Evolutionary conservation across 92 coral and sea anemone species (phyloP), one percentile per base, ranked within the genome.

Genomic region (Umimayanthus chanpuru): DNA sequence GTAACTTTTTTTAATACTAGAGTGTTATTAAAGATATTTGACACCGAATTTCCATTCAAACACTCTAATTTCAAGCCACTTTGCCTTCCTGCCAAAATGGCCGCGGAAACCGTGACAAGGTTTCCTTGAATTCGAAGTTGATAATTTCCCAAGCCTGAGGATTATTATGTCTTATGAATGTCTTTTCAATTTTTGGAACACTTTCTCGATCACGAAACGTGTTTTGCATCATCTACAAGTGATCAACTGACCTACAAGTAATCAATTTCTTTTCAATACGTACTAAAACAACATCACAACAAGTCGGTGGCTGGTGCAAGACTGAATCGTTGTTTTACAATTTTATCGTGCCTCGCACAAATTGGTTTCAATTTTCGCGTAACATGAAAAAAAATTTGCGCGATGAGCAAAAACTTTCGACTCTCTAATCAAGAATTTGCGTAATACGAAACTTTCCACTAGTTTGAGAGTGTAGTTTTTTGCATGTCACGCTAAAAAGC

Each of bases 321-420:
- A n/a, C 68, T 61, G 68, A 61, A n/a, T 61, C 68, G 68, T 61
- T 61, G 68, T 61, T n/a, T n/a, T n/a, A n/a, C n/a, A n/a, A n/a
- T n/a, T n/a, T n/a, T n/a, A n/a, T n/a, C n/a, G n/a, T n/a, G n/a
- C n/a, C n/a, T n/a, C n/a, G n/a, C n/a, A n/a, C n/a, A n/a, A n/a
- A n/a, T n/a, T n/a, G n/a, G n/a, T n/a, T n/a, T n/a, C n/a, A n/a
- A n/a, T n/a, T n/a, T n/a, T n/a, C n/a, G n/a, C n/a, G n/a, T n/a
- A n/a, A 61, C 68, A 61, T n/a, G 68, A 61, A 61, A 61, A 61
- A 61, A 61, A 61, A 61, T 61, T 2, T 61, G 68, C 68, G 68
- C 68, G 10, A 61, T 61, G 68, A 61, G 68, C 68, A 61, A 61
- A 61, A 61, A 61, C 68, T 61, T n/a, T n/a, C n/a, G n/a, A n/a